Percentiles rank a stretch among this genome's conserved stretches.
phyloP scores from a whole-genome alignment of 2,113 vertebrate species.

The Crotalus helleri region DNA sequence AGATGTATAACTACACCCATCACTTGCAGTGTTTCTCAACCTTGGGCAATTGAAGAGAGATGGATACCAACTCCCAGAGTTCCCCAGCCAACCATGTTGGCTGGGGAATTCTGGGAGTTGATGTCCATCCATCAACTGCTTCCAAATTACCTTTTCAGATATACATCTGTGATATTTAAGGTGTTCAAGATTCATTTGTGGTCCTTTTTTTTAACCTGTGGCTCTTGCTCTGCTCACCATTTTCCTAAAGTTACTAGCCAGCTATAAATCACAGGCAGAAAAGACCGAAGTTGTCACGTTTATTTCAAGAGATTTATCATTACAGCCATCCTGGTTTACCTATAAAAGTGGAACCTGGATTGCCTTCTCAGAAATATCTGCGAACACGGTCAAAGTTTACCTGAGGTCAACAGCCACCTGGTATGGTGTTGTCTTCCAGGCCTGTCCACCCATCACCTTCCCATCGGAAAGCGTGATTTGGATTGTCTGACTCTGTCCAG shows the following conservation, averaged over 20 bases:
- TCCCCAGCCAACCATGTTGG: no score
- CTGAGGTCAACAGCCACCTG: slow-evolving; percentile 70
- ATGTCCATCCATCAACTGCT: no score
- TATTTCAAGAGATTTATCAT: not conserved
- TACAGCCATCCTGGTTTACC: not conserved
- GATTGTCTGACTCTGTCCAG: slow-evolving; percentile 58
- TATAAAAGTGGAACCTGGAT: not conserved
- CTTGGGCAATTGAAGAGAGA: not conserved
- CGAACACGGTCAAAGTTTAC: slow-evolving; percentile 49
- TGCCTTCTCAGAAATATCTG: not conserved
- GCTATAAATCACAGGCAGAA: not conserved
- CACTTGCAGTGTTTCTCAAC: not conserved
- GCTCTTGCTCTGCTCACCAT: not conserved
- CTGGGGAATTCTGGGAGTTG: no score
- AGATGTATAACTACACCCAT: no score
- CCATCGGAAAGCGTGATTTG: slow-evolving; percentile 61
- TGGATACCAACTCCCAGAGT: not conserved
- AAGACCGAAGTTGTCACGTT: not conserved
- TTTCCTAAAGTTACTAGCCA: not conserved
- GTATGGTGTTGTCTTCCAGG: slow-evolving; percentile 72
- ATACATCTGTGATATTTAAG: not conserved
- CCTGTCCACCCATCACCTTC: slow-evolving; percentile 57
- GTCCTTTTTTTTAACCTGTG: not conserved
- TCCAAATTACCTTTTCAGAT: not conserved
- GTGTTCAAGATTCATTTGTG: not conserved